Percentiles rank a stretch among this genome's conserved stretches.
Evolutionary conservation across 1,140 invertebrate species (phyloP).

Genomic region (Antheraea mylitta): DNA sequence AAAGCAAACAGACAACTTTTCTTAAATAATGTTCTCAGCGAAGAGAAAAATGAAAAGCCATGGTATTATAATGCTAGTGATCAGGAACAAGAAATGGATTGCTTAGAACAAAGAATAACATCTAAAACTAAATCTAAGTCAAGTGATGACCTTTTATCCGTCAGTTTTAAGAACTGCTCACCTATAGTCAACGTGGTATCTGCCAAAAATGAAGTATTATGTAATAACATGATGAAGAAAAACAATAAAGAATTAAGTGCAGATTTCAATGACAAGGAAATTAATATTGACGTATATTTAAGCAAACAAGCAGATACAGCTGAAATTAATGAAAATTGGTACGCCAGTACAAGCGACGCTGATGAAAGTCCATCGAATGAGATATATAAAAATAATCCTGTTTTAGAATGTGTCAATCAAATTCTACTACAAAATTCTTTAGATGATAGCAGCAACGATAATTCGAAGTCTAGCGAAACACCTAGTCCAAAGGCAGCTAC

Average conservation of each 20-base stretch:
- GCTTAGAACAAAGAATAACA: slow-evolving; percentile 52
- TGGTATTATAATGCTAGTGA: slow-evolving; percentile 77
- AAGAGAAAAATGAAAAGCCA: slow-evolving; percentile 66
- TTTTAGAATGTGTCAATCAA: slow-evolving; percentile 88
- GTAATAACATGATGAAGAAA: slow-evolving; percentile 51
- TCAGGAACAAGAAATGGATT: slow-evolving; percentile 69
- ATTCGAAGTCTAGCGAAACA: slow-evolving; percentile 69
- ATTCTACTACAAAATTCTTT: slow-evolving; percentile 83
- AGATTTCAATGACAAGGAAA: slow-evolving; percentile 56
- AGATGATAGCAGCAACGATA: slow-evolving; percentile 76
- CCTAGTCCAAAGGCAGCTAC: slow-evolving; percentile 72
- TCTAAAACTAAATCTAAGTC: slow-evolving; percentile 64
- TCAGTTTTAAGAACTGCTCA: slow-evolving; percentile 47
- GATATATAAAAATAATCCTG: slow-evolving; percentile 85
- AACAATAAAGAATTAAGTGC: slow-evolving; percentile 42
- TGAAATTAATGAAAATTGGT: slow-evolving; percentile 84
- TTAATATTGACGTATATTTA: slow-evolving; percentile 59
- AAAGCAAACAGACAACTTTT: slow-evolving; percentile 68
- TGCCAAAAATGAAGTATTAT: slow-evolving; percentile 69
- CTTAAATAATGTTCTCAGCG: slow-evolving; percentile 63
- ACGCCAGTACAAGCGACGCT: slow-evolving; percentile 83
- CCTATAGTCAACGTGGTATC: slow-evolving; percentile 60
- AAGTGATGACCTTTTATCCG: slow-evolving; percentile 58
- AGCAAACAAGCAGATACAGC: slow-evolving; percentile 46
- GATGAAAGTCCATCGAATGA: slow-evolving; percentile 83